phyloP scores from a whole-genome alignment of 1,140 invertebrate species.

The Pachypeltis micranthus region DNA sequence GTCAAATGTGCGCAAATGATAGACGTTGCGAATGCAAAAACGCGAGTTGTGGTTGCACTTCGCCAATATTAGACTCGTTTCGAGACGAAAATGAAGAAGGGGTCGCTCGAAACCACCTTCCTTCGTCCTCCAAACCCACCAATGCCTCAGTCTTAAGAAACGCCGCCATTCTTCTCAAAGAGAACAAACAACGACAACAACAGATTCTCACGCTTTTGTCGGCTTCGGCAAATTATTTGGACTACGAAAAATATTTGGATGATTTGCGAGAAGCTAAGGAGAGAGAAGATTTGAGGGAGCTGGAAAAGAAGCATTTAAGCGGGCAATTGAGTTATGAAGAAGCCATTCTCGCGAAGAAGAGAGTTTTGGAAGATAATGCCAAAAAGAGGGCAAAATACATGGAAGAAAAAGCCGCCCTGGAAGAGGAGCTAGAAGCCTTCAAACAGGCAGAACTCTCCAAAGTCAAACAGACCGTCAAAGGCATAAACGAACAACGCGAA shows the following conservation, averaged over 20 bases:
- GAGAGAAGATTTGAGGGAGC: background rate
- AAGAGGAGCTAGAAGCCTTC: background rate
- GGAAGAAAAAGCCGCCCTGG: background rate
- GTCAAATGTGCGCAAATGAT: too few species aligned
- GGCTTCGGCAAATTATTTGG: background rate
- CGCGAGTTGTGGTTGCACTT: too few species aligned
- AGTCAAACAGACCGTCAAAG: background rate
- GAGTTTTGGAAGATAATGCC: background rate
- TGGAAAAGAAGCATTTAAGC: background rate
- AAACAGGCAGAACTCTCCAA: background rate
- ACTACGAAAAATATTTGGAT: background rate
- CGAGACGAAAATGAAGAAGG: too few species aligned
- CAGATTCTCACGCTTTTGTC: background rate
- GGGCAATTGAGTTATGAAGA: constrained; percentile 5
- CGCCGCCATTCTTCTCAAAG: background rate
- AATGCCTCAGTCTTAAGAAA: background rate
- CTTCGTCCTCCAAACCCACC: background rate
- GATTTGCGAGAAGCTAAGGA: background rate
- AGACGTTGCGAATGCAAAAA: too few species aligned
- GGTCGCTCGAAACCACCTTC: too few species aligned
- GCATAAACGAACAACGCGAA: background rate
- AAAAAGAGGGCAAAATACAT: background rate
- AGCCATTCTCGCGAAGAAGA: background rate
- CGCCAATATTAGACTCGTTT: too few species aligned
- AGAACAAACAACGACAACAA: background rate